Evolutionary conservation across 2,113 vertebrate genomes (phyloP), one percentile per base, ranked within the genome.

Genomic region (Cranoglanis bouderius): DNA sequence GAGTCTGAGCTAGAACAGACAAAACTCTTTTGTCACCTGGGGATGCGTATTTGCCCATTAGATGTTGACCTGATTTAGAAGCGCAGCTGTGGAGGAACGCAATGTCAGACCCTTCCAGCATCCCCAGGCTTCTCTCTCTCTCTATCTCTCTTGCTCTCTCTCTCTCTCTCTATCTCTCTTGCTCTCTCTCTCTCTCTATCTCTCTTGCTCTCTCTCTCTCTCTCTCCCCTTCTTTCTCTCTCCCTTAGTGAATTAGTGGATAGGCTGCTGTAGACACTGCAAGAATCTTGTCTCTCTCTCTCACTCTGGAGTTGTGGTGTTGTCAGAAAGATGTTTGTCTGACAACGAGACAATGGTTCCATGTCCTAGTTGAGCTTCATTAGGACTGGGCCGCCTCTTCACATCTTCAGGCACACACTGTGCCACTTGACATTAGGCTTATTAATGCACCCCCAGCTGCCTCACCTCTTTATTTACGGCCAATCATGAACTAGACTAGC

Each of bases 401-500:
- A 90, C 91, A 88, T 92, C 93, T 92, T 94, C 10, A 80, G 93
- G 92, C 93, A 87, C 93, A 91, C 89, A 88, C n/a, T 90, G 89
- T 35, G 90, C 89, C 93, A 94, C 82, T 91, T 91, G 86, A 90
- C 85, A 93, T 91, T 95, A 92, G 92, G 92, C 94, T 93, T 91
- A 87, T 90, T 94, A 94, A 92, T 94, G 93, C 92, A 94, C 94
- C 75, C 63, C 65, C 84, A 88, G 86, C 88, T 82, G 84, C 70
- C 70, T 82, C 51, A 85, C 74, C 83, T 77, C 83, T 81, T 88
- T 87, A 88, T 85, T 88, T 85, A 61, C 70, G 21, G 40, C 85
- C 87, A 84, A 55, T 75, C 63, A 86, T 72, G 35, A 87, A 78
- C 84, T 35, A 53, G 90, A 91, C 93, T 96, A 95, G 94, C 90